A percentile compares a stretch with the other conserved stretches of the same genome.
Conservation (phyloP, 2,113 vertebrate species). For the Erythrolamprus reginae region DNA sequence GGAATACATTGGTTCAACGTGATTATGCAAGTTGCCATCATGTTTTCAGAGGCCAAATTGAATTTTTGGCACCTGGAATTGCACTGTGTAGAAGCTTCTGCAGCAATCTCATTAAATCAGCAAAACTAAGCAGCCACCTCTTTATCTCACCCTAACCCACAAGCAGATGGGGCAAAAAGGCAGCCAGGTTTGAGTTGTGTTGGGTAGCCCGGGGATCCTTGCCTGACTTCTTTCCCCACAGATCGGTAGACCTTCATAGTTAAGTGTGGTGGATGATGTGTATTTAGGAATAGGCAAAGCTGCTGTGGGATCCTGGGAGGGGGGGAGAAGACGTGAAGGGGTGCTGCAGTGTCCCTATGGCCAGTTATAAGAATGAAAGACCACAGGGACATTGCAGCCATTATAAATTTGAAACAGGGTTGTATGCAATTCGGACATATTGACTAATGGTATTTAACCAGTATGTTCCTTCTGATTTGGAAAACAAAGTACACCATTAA, state of each 20-base stretch:
- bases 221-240: background rate
- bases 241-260: background rate
- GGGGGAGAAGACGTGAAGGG: background rate
- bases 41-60: background rate
- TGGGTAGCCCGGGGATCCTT: background rate
- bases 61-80: background rate
- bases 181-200: background rate
- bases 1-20: background rate
- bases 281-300: background rate
- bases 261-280: background rate
- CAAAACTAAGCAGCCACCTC: background rate
- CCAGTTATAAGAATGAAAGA: background rate
- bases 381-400: background rate
- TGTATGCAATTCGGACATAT: background rate
- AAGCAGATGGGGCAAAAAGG: background rate
- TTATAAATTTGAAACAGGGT: background rate
- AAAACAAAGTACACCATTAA: constrained; percentile 1
- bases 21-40: background rate
- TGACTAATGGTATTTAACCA: background rate
- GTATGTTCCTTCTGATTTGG: background rate
- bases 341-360: background rate
- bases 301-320: background rate
- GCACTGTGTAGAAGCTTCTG: background rate
- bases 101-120: background rate
- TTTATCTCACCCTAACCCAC: background rate